Base-by-base conservation (phyloP, 2,888 invertebrate species). In the Ectobius pallidus region DNA sequence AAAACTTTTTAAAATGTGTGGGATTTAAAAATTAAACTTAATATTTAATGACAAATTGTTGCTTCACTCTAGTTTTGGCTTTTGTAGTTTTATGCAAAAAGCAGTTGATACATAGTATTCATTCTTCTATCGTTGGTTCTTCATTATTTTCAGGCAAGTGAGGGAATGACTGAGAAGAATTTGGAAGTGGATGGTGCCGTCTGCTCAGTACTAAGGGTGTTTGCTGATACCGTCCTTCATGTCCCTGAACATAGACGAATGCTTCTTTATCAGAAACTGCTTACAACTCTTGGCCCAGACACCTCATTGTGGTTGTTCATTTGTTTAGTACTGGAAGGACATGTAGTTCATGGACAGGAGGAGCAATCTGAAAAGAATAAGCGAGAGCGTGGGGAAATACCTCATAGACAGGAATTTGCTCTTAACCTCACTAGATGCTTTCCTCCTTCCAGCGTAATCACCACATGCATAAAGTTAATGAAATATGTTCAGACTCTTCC, bases 171-270 rank as follows among this genome's bases (percentile, higher is more conserved):
- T 6, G 46, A 30, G n/a, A 11, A 9, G 11, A 22, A 18, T 22
- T 9, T 14, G 9, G 11, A 65, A 49, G 20, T 86, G 90, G 42
- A 65, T n/a, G 3, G 25, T 27, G 65, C 65, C n/a, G 44, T 65
- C 18, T 65, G 65, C 30, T 89, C 90, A 1, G 90, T 96, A 18
- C 84, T 96, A 22, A 88, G 95, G 61, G 94, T 97, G 61, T 99
- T 99, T 82, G 93, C 96, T 0, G 94, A 94, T 79, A 95, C 95
- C 0, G 87, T 97, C 58, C 86, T 94, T 0, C 95, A 99, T 82
- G 94, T 99, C 18, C 98, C 99, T 0, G 93, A 94, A 78, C 99
- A 99, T 82, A 88, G 99, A 58, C 86, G 96, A 71, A 83, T 91
- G 71, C 91, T 93, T 0, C 84, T 98, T 0, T 96, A 96, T 76